Evolutionary conservation across 2,113 vertebrate species (phyloP).

Genomic region (Chaetops frenatus): DNA sequence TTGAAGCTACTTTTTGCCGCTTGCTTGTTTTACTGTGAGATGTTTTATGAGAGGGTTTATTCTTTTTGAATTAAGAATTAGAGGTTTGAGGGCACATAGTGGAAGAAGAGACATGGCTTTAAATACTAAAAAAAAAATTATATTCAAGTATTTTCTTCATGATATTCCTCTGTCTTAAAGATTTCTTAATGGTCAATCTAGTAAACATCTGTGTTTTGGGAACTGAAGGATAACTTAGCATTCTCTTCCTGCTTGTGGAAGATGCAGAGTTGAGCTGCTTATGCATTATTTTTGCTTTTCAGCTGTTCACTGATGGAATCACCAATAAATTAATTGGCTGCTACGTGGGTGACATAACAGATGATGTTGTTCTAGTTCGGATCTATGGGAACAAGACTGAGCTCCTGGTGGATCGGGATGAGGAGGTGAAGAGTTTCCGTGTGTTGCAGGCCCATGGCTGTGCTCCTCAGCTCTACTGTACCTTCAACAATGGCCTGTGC

Average conservation of each 20-base stretch:
- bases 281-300: neutral
- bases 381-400: conserved; percentile 98
- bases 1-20: neutral
- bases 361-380: conserved; percentile 91
- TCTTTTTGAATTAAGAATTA: neutral
- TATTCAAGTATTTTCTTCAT: neutral
- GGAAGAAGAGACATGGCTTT: neutral
- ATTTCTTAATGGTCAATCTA: neutral
- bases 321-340: conserved; percentile 97
- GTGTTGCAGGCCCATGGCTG: conserved; percentile 91
- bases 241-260: accelerated
- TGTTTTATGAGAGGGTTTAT: neutral
- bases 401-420: conserved; percentile 89
- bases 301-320: conserved; percentile 96
- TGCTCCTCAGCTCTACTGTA: conserved; percentile 91
- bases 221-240: neutral
- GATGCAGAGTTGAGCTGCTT: neutral
- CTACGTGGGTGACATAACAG: conserved; percentile 79
- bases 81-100: neutral
- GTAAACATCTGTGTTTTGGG: neutral
- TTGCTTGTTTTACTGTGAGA: neutral
- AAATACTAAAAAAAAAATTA: neutral
- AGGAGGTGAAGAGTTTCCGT: conserved; percentile 95
- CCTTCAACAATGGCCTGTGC: conserved; percentile 95
- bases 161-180: neutral